A percentile compares a stretch with the other conserved stretches of the same genome.
Conservation (phyloP, 2,113 vertebrate genomes). For the Corythornis vintsioides region DNA sequence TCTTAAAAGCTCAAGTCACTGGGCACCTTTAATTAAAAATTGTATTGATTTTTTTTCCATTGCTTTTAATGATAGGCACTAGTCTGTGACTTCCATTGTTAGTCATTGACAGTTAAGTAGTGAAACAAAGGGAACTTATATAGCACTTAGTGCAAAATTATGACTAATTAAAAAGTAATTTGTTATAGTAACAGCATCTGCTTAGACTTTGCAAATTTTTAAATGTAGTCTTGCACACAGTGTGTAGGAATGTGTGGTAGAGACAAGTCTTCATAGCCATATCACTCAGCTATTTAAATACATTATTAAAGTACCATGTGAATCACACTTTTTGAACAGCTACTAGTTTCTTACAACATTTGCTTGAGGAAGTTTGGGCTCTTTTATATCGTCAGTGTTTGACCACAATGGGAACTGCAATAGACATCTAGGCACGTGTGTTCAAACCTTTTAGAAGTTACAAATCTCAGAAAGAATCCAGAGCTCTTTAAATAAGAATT, state of each 20-base stretch:
- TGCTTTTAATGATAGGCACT: constrained; percentile 73
- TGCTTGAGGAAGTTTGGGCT: not conserved
- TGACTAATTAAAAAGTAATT: constrained; percentile 84
- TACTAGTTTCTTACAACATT: not conserved
- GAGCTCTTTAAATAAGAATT: not conserved
- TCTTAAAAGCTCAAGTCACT: constrained; percentile 62
- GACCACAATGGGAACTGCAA: not conserved
- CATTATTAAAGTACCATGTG: not conserved
- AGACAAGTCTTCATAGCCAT: not conserved
- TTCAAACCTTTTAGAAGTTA: not conserved
- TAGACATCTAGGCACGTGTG: not conserved
- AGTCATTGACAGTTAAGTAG: constrained; percentile 77
- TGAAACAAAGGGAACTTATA: constrained; percentile 82
- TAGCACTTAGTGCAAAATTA: constrained; percentile 82
- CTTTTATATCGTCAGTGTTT: not conserved
- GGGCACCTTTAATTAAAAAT: constrained; percentile 81
- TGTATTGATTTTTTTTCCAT: constrained; percentile 78
- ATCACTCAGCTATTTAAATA: not conserved
- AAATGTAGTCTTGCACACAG: not conserved
- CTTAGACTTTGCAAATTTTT: constrained; percentile 43
- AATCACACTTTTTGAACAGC: not conserved
- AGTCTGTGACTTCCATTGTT: constrained; percentile 74
- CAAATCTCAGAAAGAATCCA: not conserved
- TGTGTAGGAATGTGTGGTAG: constrained; percentile 1
- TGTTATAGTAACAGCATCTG: constrained; percentile 77